Conservation (phyloP, 2,888 invertebrate species). For the Entomobrya proxima region DNA sequence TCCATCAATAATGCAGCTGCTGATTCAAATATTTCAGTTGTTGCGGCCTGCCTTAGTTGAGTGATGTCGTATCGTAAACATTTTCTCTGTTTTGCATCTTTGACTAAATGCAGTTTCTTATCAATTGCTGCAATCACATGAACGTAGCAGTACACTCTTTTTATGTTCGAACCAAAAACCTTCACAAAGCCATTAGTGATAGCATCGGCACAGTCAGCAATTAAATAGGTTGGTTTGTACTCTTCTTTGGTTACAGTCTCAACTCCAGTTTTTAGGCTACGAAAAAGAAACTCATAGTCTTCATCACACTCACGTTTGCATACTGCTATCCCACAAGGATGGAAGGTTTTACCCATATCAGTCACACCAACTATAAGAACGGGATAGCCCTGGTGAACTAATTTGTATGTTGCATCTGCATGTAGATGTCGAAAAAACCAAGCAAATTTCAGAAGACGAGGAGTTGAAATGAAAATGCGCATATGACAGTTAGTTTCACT, state of each 20-base stretch:
- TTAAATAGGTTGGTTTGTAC: not conserved
- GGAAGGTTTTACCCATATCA: not conserved
- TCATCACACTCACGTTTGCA: not conserved
- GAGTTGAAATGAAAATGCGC: too few relatives aligned
- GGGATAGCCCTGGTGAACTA: not conserved
- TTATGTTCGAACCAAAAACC: not conserved
- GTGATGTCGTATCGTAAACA: too few relatives aligned
- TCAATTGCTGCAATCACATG: not conserved
- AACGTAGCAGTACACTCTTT: not conserved
- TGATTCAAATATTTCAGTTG: too few relatives aligned
- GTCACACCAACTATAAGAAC: not conserved
- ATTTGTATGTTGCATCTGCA: not conserved
- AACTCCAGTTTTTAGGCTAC: not conserved
- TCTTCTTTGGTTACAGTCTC: too few relatives aligned
- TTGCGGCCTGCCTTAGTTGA: too few relatives aligned
- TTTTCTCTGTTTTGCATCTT: too few relatives aligned
- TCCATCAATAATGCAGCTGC: too few relatives aligned
- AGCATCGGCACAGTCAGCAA: not conserved
- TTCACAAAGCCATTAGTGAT: not conserved
- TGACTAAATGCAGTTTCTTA: too few relatives aligned
- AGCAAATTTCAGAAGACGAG: too few relatives aligned
- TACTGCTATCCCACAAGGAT: not conserved
- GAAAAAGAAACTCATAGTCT: not conserved
- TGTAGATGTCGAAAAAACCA: not conserved
- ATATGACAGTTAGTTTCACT: too few relatives aligned